Evolutionary conservation across 1,140 invertebrate genomes (phyloP).

Genomic region (Eufriesea mexicana): DNA sequence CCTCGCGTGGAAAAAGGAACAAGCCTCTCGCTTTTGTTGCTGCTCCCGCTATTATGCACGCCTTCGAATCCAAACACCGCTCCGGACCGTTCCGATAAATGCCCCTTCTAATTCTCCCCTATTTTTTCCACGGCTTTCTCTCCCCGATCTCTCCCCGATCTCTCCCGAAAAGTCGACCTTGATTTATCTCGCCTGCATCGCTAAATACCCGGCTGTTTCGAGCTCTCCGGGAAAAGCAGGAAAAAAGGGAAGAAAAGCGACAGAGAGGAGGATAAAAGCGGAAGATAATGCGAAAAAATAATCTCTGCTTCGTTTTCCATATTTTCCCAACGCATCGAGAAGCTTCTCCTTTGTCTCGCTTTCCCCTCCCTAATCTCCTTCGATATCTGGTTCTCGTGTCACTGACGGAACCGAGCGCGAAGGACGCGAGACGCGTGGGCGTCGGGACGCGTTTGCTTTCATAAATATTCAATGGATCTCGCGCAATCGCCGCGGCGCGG

Average conservation of each 20-base stretch:
- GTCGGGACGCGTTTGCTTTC: background rate
- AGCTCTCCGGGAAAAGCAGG: too few species aligned
- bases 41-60: background rate
- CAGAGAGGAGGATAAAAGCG: too few species aligned
- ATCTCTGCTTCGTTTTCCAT: too few species aligned
- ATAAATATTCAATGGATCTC: conserved; percentile 37
- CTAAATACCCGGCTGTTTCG: background rate
- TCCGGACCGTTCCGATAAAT: background rate
- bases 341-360: too few species aligned
- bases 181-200: background rate
- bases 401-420: background rate
- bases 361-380: too few species aligned
- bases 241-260: too few species aligned
- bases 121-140: background rate
- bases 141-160: background rate
- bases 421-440: background rate
- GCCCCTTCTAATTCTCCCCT: too few species aligned
- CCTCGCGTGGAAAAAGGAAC: background rate
- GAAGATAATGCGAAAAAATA: too few species aligned
- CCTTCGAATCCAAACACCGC: background rate
- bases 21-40: conserved; percentile 7
- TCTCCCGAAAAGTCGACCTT: background rate
- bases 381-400: too few species aligned
- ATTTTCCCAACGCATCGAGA: too few species aligned
- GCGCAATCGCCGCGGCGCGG: conserved; percentile 8